Base-by-base conservation (phyloP, 2,797 vertebrate species). In the Eulemur albifrons region DNA sequence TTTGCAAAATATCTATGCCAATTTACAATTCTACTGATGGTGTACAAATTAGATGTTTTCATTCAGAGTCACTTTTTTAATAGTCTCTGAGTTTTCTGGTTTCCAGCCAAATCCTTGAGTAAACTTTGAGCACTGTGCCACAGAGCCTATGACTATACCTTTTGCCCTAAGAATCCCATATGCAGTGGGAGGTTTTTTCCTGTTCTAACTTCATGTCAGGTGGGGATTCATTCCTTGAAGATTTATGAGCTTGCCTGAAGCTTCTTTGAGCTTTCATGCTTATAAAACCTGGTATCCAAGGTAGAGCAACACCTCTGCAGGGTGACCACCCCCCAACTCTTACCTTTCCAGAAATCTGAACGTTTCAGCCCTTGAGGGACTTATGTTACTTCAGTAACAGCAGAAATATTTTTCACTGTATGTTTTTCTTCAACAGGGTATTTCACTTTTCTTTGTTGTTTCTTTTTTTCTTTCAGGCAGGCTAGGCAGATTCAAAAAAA, bases 291-390 rank as follows among this genome's bases (percentile, higher is more conserved):
- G 5, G 2, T 81, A 45, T 59, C 32, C 14, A 43, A 48, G 15
- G 10, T 9, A 57, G 59, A 32, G 8, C 4, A 65, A 6, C 23
- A 15, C 13, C 32, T 70, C 9, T 43, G 21, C 0, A 30, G 57
- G 7, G 1, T 45, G 25, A 63, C 6, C 9, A 27, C 1, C 0
- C 40, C 7, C 27, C n/a, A 13, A 91, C 1, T 79, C 5, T 9
- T 13, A 63, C 93, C 21, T 67, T 61, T 86, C 4, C n/a, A 87
- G 70, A 93, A 20, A 80, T 48, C 7, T 83, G 17, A 87, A 11
- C 17, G 3, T 61, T 35, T 63, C 18, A 75, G 13, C 38, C 57
- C 14, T 81, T 93, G 21, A 77, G 3, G 20, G 3, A 45, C 12
- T 35, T 65, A 0, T 67, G 18, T 72, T 94, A 65, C 3, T 61